Evolutionary conservation across 2,797 vertebrate species (phyloP).

Genomic region (Pantherophis vulpinus): DNA sequence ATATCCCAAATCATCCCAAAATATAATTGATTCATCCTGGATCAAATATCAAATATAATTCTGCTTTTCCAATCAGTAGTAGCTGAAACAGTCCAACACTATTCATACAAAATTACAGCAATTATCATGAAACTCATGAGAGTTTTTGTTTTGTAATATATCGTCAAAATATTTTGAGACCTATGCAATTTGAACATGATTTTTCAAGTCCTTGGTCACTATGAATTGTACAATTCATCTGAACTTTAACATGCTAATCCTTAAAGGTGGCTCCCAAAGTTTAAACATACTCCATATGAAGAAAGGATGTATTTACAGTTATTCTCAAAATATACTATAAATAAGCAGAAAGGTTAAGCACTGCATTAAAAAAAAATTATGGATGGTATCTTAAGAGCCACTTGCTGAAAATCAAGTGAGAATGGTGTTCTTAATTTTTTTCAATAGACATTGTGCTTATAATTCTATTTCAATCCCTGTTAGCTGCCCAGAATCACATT

Average conservation of each 20-base stretch:
- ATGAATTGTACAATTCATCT: slow-evolving; percentile 19
- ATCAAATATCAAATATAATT: not conserved
- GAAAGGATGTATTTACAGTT: slow-evolving; percentile 48
- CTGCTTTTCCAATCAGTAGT: not conserved
- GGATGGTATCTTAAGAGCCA: not conserved
- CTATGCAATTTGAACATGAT: slow-evolving; percentile 2
- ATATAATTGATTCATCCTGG: too few relatives aligned
- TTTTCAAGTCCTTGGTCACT: not conserved
- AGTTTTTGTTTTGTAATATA: not conserved
- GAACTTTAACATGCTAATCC: not conserved
- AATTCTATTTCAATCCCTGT: not conserved
- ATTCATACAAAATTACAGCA: not conserved
- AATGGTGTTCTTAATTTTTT: not conserved
- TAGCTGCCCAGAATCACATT: not conserved
- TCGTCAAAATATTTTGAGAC: not conserved
- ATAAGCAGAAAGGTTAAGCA: slow-evolving; percentile 21
- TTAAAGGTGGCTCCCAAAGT: slow-evolving; percentile 24
- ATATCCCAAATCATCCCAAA: not conserved
- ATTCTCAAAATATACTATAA: slow-evolving; percentile 46
- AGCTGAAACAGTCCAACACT: not conserved
- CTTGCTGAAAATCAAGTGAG: not conserved
- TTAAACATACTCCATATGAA: slow-evolving; percentile 41
- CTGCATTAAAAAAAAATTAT: slow-evolving; percentile 39
- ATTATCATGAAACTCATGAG: not conserved
- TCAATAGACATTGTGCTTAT: not conserved